Percentiles rank a stretch among this genome's conserved stretches.
phyloP scores from a whole-genome alignment of 1,140 invertebrate species.

The Drosophila bipectinata region DNA sequence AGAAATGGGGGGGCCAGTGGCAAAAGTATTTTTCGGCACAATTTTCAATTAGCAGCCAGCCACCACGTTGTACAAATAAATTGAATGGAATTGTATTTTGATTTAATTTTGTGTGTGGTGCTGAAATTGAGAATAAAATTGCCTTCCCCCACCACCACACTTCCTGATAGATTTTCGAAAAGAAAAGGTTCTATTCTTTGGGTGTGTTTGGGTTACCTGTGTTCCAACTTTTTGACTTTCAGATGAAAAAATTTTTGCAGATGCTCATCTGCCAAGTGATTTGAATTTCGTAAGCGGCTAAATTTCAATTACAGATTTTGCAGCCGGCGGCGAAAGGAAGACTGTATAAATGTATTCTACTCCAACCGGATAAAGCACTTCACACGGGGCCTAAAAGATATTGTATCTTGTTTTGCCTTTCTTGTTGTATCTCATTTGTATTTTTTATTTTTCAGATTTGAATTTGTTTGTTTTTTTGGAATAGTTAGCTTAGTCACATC shows the following conservation, averaged over 20 bases:
- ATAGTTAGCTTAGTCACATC: constrained; percentile 47
- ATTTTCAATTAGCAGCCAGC: constrained; percentile 69
- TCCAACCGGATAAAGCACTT: constrained; percentile 8
- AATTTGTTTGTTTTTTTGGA: constrained; percentile 23
- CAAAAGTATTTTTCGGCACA: constrained; percentile 68
- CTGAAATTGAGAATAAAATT: constrained; percentile 39
- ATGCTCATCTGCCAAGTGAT: constrained; percentile 1
- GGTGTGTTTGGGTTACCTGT: constrained; percentile 52
- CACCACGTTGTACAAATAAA: constrained; percentile 59
- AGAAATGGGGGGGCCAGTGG: not conserved
- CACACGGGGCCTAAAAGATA: constrained; percentile 1
- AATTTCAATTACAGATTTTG: constrained; percentile 78
- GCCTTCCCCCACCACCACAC: not conserved
- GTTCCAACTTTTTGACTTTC: constrained; percentile 56
- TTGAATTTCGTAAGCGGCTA: constrained; percentile 55
- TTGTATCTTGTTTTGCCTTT: constrained; percentile 6
- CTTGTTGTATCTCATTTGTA: constrained; percentile 5
- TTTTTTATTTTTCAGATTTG: constrained; percentile 5
- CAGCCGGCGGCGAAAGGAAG: constrained; percentile 40
- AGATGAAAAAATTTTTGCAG: constrained; percentile 49
- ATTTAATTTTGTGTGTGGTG: constrained; percentile 65
- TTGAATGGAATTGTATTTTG: constrained; percentile 71
- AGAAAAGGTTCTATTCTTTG: constrained; percentile 21
- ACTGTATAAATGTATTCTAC: not conserved
- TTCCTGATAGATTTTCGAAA: constrained; percentile 12